Conservation (phyloP, 1,140 invertebrate genomes). For the Nymphalis io region DNA sequence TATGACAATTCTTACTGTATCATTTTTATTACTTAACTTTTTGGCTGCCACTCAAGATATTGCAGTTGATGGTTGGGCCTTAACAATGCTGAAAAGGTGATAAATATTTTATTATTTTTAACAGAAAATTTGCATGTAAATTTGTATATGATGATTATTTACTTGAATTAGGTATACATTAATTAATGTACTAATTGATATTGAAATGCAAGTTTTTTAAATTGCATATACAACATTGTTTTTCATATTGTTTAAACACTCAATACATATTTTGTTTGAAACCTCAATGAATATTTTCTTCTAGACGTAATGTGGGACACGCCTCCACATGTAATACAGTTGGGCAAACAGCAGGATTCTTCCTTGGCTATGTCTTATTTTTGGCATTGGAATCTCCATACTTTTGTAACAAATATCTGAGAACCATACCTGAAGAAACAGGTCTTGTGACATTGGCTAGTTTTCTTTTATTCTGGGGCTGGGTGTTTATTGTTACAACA, state of each 20-base stretch:
- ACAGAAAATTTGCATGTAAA: no score
- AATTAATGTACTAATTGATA: no score
- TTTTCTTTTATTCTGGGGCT: slow-evolving; percentile 98
- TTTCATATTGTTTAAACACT: no score
- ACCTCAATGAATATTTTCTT: slow-evolving; percentile 28
- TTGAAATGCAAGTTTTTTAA: no score
- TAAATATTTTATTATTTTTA: not conserved
- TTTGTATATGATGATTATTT: no score
- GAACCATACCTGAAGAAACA: slow-evolving; percentile 85
- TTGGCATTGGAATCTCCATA: slow-evolving; percentile 97
- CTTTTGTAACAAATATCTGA: slow-evolving; percentile 97
- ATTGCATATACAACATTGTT: no score
- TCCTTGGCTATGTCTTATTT: slow-evolving; percentile 98
- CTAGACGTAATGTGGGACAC: slow-evolving; percentile 96
- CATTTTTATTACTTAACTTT: slow-evolving; percentile 97
- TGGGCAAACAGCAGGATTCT: slow-evolving; percentile 98
- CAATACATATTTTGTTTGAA: no score
- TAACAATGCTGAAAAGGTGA: slow-evolving; percentile 97
- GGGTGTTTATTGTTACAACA: slow-evolving; percentile 94
- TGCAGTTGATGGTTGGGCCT: slow-evolving; percentile 99
- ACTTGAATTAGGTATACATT: not conserved
- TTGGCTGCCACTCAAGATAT: slow-evolving; percentile 99
- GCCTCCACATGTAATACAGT: slow-evolving; percentile 99
- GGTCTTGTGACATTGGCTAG: slow-evolving; percentile 93
- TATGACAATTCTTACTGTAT: slow-evolving; percentile 89